A percentile compares a stretch with the other conserved stretches of the same genome.
Conservation (phyloP, 2,113 vertebrate species). For the Odontophorus gujanensis region DNA sequence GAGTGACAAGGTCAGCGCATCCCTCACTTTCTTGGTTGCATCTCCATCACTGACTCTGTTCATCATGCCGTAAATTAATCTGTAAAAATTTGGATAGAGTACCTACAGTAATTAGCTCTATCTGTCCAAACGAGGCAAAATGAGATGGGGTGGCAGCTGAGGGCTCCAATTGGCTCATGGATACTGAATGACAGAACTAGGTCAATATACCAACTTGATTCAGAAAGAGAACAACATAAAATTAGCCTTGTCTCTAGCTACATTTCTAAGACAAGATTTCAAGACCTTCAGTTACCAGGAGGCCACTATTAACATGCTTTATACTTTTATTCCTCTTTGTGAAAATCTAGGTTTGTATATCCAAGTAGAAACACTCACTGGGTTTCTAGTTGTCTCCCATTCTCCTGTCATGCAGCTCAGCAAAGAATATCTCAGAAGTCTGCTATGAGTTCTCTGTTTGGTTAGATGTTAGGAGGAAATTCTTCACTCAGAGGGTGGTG, state of each 20-base stretch:
- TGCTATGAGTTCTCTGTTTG: not conserved
- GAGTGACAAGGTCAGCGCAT: slow-evolving; percentile 75
- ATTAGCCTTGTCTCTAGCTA: not conserved
- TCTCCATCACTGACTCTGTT: slow-evolving; percentile 58
- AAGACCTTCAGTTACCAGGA: slow-evolving; percentile 15
- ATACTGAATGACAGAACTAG: slow-evolving; percentile 59
- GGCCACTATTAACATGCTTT: not conserved
- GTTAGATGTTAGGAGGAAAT: too few relatives aligned
- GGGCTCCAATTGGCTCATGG: not conserved
- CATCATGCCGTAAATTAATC: slow-evolving; percentile 73
- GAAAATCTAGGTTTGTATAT: not conserved
- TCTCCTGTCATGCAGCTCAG: not conserved
- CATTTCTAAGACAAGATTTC: slow-evolving; percentile 6
- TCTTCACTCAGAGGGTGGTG: too few relatives aligned
- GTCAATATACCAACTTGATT: slow-evolving; percentile 30
- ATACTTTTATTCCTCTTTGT: not conserved
- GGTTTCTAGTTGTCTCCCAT: not conserved
- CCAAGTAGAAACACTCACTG: not conserved
- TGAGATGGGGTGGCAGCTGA: slow-evolving; percentile 25
- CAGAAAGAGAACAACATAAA: not conserved
- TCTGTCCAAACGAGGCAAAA: slow-evolving; percentile 48
- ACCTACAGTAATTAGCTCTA: slow-evolving; percentile 67
- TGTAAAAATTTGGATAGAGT: slow-evolving; percentile 62
- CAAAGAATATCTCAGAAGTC: not conserved
- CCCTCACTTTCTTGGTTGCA: slow-evolving; percentile 48